Conservation (phyloP, 2,797 vertebrate genomes). For the Hoplostethus atlanticus region DNA sequence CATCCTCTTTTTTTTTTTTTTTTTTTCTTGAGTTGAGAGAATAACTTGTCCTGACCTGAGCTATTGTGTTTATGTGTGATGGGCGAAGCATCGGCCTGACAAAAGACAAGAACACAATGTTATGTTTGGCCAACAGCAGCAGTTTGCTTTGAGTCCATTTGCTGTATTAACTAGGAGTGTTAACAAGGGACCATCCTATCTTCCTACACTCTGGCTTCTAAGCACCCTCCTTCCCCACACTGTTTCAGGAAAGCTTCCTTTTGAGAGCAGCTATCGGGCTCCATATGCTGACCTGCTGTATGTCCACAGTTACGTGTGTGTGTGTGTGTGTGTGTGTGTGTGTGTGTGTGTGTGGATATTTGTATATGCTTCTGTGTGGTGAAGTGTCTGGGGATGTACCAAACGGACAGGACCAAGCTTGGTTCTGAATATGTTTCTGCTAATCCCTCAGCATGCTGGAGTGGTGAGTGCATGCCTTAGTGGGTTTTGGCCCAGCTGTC, state of each 20-base stretch:
- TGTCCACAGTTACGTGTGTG: neutral
- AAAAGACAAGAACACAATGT: slow-evolving; percentile 53
- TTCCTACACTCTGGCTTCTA: slow-evolving; percentile 23
- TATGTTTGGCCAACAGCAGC: slow-evolving; percentile 30
- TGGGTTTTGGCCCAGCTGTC: neutral
- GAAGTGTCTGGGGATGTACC: slow-evolving; percentile 10
- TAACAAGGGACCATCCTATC: slow-evolving; percentile 41
- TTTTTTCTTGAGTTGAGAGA: slow-evolving; percentile 69
- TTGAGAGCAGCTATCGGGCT: neutral
- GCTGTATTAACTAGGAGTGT: slow-evolving; percentile 45
- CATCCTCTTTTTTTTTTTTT: slow-evolving; percentile 74
- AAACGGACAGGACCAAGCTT: neutral
- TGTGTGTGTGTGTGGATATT: neutral
- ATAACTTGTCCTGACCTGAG: slow-evolving; percentile 62
- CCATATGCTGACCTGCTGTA: neutral
- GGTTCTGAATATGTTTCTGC: neutral
- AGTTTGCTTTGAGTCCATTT: slow-evolving; percentile 52
- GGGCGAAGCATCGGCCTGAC: slow-evolving; percentile 17
- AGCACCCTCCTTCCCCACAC: neutral
- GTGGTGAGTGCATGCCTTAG: neutral
- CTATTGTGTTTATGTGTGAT: slow-evolving; percentile 55
- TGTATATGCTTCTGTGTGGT: neutral
- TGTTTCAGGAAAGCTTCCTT: slow-evolving; percentile 2
- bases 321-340: neutral
- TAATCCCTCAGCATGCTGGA: neutral